These are phyloP conservation scores for Mnemiopsis leidyi DNA, from an alignment of 37 sponge, comb jelly and placozoan species.

Conservation along the genomic window DNA sequence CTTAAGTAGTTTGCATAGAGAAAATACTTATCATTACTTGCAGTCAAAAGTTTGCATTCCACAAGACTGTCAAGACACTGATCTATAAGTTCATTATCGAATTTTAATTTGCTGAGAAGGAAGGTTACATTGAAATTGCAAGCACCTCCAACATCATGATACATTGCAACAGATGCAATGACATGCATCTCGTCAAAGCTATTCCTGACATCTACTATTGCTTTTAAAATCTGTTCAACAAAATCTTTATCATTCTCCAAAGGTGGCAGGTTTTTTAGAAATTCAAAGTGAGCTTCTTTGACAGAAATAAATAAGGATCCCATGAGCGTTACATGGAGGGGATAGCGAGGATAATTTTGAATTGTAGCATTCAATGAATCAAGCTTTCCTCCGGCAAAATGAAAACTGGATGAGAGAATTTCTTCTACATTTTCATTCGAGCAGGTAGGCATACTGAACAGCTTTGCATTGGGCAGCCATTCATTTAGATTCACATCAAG, in stretches of 20 bases:
- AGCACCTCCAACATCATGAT: slow-evolving; percentile 48
- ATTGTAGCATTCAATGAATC: not conserved
- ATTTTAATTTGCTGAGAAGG: not conserved
- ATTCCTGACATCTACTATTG: slow-evolving; percentile 12
- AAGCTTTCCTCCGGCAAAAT: not conserved
- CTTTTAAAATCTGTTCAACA: not conserved
- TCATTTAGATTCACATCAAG: not conserved
- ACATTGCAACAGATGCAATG: slow-evolving; percentile 15
- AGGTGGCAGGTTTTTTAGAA: not conserved
- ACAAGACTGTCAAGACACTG: slow-evolving; percentile 16
- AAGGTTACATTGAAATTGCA: not conserved
- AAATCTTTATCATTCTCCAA: slow-evolving; percentile 1
- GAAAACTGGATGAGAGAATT: not conserved
- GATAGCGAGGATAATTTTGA: slow-evolving; percentile 8
- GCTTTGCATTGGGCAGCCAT: not conserved
- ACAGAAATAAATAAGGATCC: slow-evolving; percentile 18
- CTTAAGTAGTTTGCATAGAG: not conserved
- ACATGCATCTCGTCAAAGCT: slow-evolving; percentile 31
- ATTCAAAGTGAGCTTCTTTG: slow-evolving; percentile 30
- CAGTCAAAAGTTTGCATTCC: not conserved
- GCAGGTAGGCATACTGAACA: not conserved
- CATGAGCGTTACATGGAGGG: slow-evolving; percentile 1
- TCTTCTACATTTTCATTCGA: not conserved
- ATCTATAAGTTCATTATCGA: not conserved
- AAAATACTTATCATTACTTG: not conserved